Percentiles rank a stretch among this genome's conserved stretches.
These are phyloP conservation scores for Archips crataeganus DNA, from an alignment of 2,888 invertebrate species.

Conservation along the genomic window DNA sequence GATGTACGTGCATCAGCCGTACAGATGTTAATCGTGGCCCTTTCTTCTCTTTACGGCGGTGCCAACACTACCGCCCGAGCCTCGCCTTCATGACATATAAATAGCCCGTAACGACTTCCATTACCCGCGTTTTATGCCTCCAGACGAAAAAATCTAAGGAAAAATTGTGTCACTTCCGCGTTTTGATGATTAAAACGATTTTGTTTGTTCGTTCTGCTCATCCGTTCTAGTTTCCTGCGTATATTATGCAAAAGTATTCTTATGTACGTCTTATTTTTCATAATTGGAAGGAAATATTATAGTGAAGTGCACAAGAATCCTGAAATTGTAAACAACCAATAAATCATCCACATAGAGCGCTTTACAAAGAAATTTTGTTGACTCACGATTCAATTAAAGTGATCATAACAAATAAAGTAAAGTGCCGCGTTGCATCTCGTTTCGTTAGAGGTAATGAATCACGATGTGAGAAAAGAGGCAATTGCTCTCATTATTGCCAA, in stretches of 20 bases:
- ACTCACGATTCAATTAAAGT: slow-evolving; percentile 74
- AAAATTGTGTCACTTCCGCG: slow-evolving; percentile 74
- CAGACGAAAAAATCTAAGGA: slow-evolving; percentile 54
- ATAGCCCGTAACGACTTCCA: slow-evolving; percentile 68
- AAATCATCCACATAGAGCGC: slow-evolving; percentile 60
- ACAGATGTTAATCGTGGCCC: slow-evolving; percentile 74
- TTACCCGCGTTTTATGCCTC: slow-evolving; percentile 53
- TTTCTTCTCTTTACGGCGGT: slow-evolving; percentile 62
- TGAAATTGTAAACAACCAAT: slow-evolving; percentile 53
- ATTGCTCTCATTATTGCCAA: slow-evolving; percentile 77
- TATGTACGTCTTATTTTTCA: background rate
- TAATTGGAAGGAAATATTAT: background rate
- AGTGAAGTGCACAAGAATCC: slow-evolving; percentile 43
- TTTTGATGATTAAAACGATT: slow-evolving; percentile 48
- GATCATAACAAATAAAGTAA: slow-evolving; percentile 72
- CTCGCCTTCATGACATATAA: slow-evolving; percentile 74
- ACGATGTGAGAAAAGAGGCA: slow-evolving; percentile 82
- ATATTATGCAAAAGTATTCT: slow-evolving; percentile 40
- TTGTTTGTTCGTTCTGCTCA: slow-evolving; percentile 41
- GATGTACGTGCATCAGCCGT: slow-evolving; percentile 63
- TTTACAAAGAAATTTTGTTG: slow-evolving; percentile 49
- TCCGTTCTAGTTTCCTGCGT: slow-evolving; percentile 48
- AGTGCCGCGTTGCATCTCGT: slow-evolving; percentile 65
- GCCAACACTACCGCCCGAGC: slow-evolving; percentile 59
- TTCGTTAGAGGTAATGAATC: slow-evolving; percentile 74